A percentile compares a stretch with the other conserved stretches of the same genome.
phyloP scores from a whole-genome alignment of 1,140 invertebrate genomes.

The Pomacea maculata region DNA sequence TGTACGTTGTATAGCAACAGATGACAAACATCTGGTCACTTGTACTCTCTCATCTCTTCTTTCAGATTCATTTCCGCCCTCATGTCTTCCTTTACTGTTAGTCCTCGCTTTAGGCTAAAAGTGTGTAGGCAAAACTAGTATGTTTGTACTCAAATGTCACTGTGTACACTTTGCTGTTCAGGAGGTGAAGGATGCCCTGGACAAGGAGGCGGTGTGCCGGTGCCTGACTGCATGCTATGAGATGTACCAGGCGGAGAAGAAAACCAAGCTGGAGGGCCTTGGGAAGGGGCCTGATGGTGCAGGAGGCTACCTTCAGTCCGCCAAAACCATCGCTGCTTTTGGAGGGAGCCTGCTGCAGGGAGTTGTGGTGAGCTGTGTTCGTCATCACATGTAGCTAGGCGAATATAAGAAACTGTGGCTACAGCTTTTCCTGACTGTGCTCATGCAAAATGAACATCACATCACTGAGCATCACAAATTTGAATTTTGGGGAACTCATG shows the following conservation, averaged over 20 bases:
- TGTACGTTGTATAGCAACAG: too few relatives aligned
- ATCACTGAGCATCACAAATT: too few relatives aligned
- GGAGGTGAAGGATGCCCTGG: constrained; percentile 65
- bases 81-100: constrained; percentile 3
- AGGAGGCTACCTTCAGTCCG: constrained; percentile 54
- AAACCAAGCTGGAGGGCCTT: constrained; percentile 47
- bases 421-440: too few relatives aligned
- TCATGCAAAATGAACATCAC: too few relatives aligned
- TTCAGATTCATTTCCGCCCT: too few relatives aligned
- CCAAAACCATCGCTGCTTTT: constrained; percentile 57
- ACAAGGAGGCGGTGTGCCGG: constrained; percentile 61
- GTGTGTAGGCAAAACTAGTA: too few relatives aligned
- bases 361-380: constrained; percentile 46
- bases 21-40: too few relatives aligned
- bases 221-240: constrained; percentile 62
- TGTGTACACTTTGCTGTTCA: constrained; percentile 24
- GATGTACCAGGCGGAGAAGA: constrained; percentile 58
- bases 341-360: constrained; percentile 57
- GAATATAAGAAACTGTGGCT: too few relatives aligned
- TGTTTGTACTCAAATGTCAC: too few relatives aligned
- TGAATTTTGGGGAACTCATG: too few relatives aligned
- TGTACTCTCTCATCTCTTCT: too few relatives aligned
- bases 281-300: constrained; percentile 28
- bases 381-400: too few relatives aligned
- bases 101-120: neutral